Percentiles rank a stretch among this genome's conserved stretches.
phyloP scores from a whole-genome alignment of 2,797 vertebrate species.

The Serranus cabrilla region DNA sequence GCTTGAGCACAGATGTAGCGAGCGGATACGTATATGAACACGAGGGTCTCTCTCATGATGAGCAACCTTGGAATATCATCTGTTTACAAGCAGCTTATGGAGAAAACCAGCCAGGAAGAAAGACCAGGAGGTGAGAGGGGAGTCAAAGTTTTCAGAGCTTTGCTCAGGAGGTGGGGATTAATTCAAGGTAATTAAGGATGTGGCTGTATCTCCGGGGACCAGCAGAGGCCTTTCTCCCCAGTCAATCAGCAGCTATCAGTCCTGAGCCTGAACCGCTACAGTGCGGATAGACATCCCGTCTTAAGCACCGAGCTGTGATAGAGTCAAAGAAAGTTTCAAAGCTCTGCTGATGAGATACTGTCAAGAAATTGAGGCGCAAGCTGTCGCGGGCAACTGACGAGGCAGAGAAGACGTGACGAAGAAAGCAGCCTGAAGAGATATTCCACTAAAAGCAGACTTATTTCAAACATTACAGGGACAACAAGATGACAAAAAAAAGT shows the following conservation, averaged over 20 bases:
- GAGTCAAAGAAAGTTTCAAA: slow-evolving; percentile 67
- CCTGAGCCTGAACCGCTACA: slow-evolving; percentile 45
- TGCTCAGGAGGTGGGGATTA: slow-evolving; percentile 71
- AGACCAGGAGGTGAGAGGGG: slow-evolving; percentile 28
- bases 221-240: slow-evolving; percentile 26
- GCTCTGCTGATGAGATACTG: slow-evolving; percentile 58
- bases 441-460: slow-evolving; percentile 12
- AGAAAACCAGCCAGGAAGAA: slow-evolving; percentile 12
- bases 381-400: slow-evolving; percentile 42
- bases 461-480: slow-evolving; percentile 18
- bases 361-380: slow-evolving; percentile 42
- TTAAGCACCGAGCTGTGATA: slow-evolving; percentile 65
- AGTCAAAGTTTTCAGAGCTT: slow-evolving; percentile 59
- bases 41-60: slow-evolving; percentile 2
- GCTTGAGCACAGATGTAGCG: slow-evolving; percentile 2
- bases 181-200: slow-evolving; percentile 79
- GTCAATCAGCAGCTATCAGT: slow-evolving; percentile 65
- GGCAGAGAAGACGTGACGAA: slow-evolving; percentile 34
- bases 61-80: slow-evolving; percentile 36
- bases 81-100: slow-evolving; percentile 23
- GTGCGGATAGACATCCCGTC: slow-evolving; percentile 61
- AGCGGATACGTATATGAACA: background rate
- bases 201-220: slow-evolving; percentile 54
- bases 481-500: slow-evolving; percentile 12
- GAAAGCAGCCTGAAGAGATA: slow-evolving; percentile 39